Evolutionary conservation across 2,888 invertebrate species (phyloP), one percentile per base, ranked within the genome.

Genomic region (Sepioteuthis lessoniana): DNA sequence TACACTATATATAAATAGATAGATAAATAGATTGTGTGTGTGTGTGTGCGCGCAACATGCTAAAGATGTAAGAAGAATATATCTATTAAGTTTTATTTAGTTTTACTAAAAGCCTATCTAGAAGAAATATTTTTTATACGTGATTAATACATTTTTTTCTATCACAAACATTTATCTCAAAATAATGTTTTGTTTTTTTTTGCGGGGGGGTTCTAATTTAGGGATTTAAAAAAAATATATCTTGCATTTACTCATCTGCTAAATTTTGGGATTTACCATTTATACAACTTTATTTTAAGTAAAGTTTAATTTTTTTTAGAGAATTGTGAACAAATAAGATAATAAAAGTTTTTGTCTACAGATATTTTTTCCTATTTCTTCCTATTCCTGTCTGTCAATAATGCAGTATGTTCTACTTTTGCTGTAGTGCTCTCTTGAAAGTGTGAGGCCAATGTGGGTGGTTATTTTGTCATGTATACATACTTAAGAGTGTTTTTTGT

Each of bases 381-480:
- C 16, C 16, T 76, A 10, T 76, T n/a, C 35, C 76, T 76, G 8
- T 76, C 76, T 76, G 76, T n/a, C 35, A 76, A n/a, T 76, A 76
- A 76, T 76, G 76, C 76, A 76, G n/a, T 35, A n/a, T 35, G n/a
- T n/a, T 76, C n/a, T n/a, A 76, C 76, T 76, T 35, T 35, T n/a
- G 16, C n/a, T 35, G n/a, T 19, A 1, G n/a, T 76, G 35, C 19
- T 76, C 76, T 76, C 60, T 60, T 31, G 60, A 60, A 60, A 60
- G 25, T 55, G 60, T 60, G 60, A 31, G 31, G 60, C 1, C 10
- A 13, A 76, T 76, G 76, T 76, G 76, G 76, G 76, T 76, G 76
- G 76, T n/a, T 76, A 76, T 76, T 76, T 76, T 76, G 35, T 76
- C 76, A 76, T 76, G 76, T 76, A 76, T 76, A 76, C n/a, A 76